Percentiles rank a stretch among this genome's conserved stretches.
Conservation (phyloP, 2,113 vertebrate species). For the Cettia cetti region DNA sequence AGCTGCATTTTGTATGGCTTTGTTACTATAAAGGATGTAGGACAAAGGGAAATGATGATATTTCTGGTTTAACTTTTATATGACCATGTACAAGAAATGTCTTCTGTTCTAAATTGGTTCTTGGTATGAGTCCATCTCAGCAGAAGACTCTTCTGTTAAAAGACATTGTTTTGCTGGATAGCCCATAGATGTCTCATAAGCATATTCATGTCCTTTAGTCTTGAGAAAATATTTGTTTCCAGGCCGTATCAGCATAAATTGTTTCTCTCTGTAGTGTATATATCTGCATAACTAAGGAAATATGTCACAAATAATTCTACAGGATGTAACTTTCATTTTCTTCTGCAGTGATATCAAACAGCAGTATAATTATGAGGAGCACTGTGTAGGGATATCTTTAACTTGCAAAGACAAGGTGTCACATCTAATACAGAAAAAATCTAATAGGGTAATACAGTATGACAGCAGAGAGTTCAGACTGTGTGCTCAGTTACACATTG, state of each 20-base stretch:
- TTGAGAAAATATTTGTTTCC: neutral
- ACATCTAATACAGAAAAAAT: neutral
- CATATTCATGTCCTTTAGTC: neutral
- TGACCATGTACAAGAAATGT: neutral
- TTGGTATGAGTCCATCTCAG: neutral
- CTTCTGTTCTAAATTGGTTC: neutral
- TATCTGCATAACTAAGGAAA: slow-evolving; percentile 39
- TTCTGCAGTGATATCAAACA: neutral
- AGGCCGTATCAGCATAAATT: neutral
- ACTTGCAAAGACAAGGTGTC: slow-evolving; percentile 47
- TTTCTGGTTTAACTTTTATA: neutral
- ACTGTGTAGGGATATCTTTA: neutral
- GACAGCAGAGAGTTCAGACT: neutral
- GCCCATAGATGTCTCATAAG: neutral
- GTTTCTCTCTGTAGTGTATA: neutral
- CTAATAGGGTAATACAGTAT: neutral
- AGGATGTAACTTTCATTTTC: slow-evolving; percentile 21
- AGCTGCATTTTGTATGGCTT: neutral
- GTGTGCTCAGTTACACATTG: neutral
- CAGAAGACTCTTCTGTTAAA: neutral
- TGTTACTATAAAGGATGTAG: neutral
- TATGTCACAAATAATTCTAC: slow-evolving; percentile 18
- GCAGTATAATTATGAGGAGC: slow-evolving; percentile 3
- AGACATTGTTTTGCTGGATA: neutral
- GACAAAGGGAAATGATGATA: neutral